Conservation (phyloP, 2,113 vertebrate species). For the Rhombomys opimus region DNA sequence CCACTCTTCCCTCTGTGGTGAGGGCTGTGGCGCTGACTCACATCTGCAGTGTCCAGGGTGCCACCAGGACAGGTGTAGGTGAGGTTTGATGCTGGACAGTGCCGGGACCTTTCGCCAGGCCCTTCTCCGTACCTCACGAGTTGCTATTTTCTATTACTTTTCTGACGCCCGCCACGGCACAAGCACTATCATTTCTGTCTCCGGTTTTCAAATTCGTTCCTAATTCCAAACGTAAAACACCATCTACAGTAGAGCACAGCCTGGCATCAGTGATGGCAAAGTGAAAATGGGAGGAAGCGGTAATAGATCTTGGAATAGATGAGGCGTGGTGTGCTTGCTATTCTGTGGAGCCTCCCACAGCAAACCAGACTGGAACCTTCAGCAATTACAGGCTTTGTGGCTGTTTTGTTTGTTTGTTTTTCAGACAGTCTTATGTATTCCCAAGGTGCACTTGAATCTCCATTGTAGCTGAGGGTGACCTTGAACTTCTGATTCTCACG, state of each 20-base stretch:
- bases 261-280: background rate
- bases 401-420: background rate
- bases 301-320: background rate
- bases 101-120: background rate
- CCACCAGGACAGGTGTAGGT: background rate
- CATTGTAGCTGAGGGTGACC: background rate
- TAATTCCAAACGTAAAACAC: background rate
- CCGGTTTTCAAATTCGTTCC: background rate
- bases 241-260: background rate
- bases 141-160: background rate
- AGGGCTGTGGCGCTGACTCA: background rate
- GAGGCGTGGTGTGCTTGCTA: background rate
- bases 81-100: background rate
- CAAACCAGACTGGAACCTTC: background rate
- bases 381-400: background rate
- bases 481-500: background rate
- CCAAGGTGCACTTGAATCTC: background rate
- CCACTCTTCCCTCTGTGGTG: background rate
- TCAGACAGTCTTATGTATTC: background rate
- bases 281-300: background rate
- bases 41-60: background rate
- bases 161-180: background rate
- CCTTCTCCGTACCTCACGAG: background rate
- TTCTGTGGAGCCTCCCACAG: background rate
- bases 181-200: background rate